A percentile compares a stretch with the other conserved stretches of the same genome.
phyloP scores from a whole-genome alignment of 2,797 vertebrate species.

The Brachymystax lenok region DNA sequence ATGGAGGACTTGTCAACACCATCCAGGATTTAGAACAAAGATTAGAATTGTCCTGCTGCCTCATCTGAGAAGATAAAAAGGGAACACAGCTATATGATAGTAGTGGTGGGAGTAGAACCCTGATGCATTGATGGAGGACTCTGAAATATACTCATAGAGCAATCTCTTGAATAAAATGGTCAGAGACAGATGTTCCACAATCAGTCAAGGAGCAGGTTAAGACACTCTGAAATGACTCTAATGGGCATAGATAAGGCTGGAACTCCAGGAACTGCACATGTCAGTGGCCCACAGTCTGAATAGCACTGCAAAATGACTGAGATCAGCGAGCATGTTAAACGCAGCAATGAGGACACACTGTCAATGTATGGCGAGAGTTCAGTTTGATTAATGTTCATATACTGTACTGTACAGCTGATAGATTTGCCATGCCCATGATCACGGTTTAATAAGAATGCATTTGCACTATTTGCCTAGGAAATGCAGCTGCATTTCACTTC shows the following conservation, averaged over 20 bases:
- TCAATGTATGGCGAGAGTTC: neutral
- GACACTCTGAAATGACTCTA: constrained; percentile 31
- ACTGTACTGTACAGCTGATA: neutral
- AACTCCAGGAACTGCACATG: constrained; percentile 10
- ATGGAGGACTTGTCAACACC: neutral
- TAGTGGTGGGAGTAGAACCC: neutral
- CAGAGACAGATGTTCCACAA: constrained; percentile 27
- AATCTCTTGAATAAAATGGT: constrained; percentile 36
- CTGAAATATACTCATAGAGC: neutral
- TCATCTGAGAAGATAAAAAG: neutral
- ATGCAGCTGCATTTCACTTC: neutral
- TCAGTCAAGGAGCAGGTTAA: constrained; percentile 17
- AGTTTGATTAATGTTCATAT: neutral
- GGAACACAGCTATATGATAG: neutral
- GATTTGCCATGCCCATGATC: neutral
- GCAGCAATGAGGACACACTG: neutral
- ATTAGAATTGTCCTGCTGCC: neutral
- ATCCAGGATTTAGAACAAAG: too few relatives aligned
- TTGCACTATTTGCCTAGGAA: neutral
- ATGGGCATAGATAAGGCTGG: constrained; percentile 6
- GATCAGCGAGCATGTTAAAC: neutral
- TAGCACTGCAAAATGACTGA: neutral
- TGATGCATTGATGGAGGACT: neutral
- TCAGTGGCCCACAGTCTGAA: neutral
- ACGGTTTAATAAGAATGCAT: neutral